phyloP scores from a whole-genome alignment of 92 coral and sea anemone genomes.

The Palythoa heliodiscus region DNA sequence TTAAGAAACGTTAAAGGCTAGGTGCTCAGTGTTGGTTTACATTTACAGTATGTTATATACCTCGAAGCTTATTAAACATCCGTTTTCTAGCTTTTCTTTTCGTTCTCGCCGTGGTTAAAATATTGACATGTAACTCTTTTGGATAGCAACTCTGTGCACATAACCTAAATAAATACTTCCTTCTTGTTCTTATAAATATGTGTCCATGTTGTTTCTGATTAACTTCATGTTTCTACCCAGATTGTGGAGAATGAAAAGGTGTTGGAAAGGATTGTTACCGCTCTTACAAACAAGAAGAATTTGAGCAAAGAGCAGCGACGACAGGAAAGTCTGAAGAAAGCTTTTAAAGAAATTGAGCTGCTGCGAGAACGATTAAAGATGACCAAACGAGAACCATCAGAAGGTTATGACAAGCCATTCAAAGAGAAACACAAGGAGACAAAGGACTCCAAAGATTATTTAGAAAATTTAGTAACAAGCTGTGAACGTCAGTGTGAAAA shows the following conservation, averaged over 20 bases:
- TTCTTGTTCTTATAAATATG: not conserved
- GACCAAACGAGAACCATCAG: slow-evolving; percentile 45
- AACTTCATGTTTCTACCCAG: not conserved
- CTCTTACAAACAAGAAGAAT: slow-evolving; percentile 63
- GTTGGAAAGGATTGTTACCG: slow-evolving; percentile 65
- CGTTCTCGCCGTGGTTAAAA: too few species aligned
- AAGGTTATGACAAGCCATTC: slow-evolving; percentile 33
- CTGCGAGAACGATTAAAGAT: slow-evolving; percentile 60
- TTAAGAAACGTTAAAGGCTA: not conserved
- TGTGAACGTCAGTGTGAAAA: slow-evolving; percentile 64
- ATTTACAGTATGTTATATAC: too few species aligned
- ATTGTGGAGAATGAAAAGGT: slow-evolving; percentile 47
- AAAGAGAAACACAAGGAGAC: slow-evolving; percentile 1
- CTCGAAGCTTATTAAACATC: too few species aligned
- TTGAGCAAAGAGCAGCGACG: slow-evolving; percentile 64
- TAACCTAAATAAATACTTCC: not conserved
- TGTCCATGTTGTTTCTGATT: not conserved
- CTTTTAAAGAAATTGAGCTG: slow-evolving; percentile 70
- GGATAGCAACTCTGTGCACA: too few species aligned
- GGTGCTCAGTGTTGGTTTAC: too few species aligned
- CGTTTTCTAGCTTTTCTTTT: too few species aligned
- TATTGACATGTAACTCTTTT: too few species aligned
- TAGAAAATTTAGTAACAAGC: slow-evolving; percentile 38
- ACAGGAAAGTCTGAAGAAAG: slow-evolving; percentile 80
- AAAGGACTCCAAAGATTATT: slow-evolving; percentile 40